phyloP scores from a whole-genome alignment of 2,797 vertebrate species.

The Onychomys leucogaster region DNA sequence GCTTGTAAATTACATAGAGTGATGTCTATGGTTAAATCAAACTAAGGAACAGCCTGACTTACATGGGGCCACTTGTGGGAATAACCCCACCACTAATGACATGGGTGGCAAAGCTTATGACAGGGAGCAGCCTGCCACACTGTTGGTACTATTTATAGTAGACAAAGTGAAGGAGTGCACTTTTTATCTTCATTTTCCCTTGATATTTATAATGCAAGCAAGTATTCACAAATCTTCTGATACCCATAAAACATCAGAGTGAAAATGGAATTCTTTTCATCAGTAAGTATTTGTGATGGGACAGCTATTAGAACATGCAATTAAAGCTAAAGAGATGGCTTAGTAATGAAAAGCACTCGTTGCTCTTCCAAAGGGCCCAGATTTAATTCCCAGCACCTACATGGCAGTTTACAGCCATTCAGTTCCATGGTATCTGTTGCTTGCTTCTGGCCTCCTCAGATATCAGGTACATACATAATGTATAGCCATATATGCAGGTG shows the following conservation, averaged over 20 bases:
- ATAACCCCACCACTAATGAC: not conserved
- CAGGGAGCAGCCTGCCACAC: not conserved
- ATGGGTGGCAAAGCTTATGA: not conserved
- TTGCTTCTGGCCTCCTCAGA: not conserved
- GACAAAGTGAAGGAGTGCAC: not conserved
- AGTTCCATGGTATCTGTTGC: not conserved
- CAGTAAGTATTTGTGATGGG: conserved; percentile 46
- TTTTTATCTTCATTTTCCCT: conserved; percentile 43
- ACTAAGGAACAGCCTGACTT: not conserved
- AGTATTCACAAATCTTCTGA: conserved; percentile 16
- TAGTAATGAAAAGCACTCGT: not conserved
- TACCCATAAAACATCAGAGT: conserved; percentile 50
- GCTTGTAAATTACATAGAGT: not conserved
- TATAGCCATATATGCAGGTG: too few relatives aligned
- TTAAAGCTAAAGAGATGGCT: not conserved
- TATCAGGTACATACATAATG: not conserved
- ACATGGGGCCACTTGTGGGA: too few relatives aligned
- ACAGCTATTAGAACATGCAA: not conserved
- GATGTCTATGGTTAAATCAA: not conserved
- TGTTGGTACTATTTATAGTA: conserved; percentile 28
- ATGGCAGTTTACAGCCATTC: not conserved
- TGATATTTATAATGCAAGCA: not conserved
- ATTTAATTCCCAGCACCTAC: not conserved
- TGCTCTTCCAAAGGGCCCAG: not conserved
- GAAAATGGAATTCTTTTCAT: conserved; percentile 41